Base-by-base conservation (phyloP, 2,888 invertebrate genomes). In the Eretmocerus hayati region DNA sequence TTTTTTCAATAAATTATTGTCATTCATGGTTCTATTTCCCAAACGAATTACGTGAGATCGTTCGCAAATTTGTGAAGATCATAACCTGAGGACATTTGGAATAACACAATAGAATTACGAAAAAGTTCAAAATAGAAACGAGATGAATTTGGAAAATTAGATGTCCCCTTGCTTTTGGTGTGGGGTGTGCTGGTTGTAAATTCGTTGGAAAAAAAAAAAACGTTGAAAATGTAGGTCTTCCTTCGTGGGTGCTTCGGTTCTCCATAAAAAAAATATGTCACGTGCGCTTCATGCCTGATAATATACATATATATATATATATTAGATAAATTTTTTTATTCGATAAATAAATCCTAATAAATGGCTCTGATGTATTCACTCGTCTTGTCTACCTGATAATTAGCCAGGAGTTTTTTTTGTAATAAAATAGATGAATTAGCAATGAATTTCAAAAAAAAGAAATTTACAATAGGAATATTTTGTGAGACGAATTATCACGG, bases 191-290 rank as follows among this genome's bases (percentile, higher is more conserved):
- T 50, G n/a, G n/a, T n/a, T 54, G 43, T 51, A 46, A 46, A 54
- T 51, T 48, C 33, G 37, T 51, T 23, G 35, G 44, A 44, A 42
- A 36, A 32, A 48, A 41, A 41, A 38, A 22, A 9, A 46, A 35
- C 41, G 38, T 32, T 42, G 30, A 45, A 16, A 50, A 48, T 32
- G 50, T 48, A 51, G 53, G 50, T 54, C 53, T 54, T 54, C 53
- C 53, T 47, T 48, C 33, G 45, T 46, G 51, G 50, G 53, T 53
- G 53, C 49, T 53, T 53, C 50, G 48, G 50, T 50, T 53, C 47
- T 50, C 47, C 42, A 39, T 26, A 26, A 43, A 38, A 50, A 35
- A 48, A 46, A 26, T 26, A 41, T 48, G 53, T 54, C 53, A 54
- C 50, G 46, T 51, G 46, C 51, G 50, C 50, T 54, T 54, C 48